phyloP scores from a whole-genome alignment of 1,140 invertebrate genomes.

The Pseudomyrmex sp. region DNA sequence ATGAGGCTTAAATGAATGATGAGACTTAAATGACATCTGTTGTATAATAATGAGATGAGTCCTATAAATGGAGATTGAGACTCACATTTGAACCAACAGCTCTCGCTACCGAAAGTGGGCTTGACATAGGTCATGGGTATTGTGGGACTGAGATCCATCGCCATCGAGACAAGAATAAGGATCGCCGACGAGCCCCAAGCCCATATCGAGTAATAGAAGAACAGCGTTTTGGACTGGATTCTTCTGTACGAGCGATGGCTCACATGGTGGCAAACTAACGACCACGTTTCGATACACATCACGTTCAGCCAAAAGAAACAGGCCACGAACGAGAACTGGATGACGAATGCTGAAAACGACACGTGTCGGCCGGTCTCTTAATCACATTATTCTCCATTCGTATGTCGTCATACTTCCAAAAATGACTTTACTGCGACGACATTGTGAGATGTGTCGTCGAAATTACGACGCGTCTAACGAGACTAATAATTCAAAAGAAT shows the following conservation, averaged over 20 bases:
- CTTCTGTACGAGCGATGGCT: slow-evolving; percentile 63
- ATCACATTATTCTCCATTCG: slow-evolving; percentile 14
- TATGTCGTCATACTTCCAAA: slow-evolving; percentile 11
- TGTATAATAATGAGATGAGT: neutral
- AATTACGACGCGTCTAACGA: neutral
- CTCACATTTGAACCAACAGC: slow-evolving; percentile 86
- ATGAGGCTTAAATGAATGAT: neutral
- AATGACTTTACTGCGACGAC: neutral
- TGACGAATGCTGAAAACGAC: slow-evolving; percentile 85
- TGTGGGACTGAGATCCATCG: slow-evolving; percentile 82
- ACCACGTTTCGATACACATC: slow-evolving; percentile 90
- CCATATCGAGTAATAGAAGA: slow-evolving; percentile 87
- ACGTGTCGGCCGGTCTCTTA: neutral
- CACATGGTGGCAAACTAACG: slow-evolving; percentile 78
- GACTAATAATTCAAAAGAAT: neutral
- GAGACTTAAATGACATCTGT: too few species aligned
- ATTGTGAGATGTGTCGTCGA: neutral
- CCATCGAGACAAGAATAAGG: slow-evolving; percentile 82
- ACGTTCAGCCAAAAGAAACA: slow-evolving; percentile 93
- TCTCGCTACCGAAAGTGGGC: slow-evolving; percentile 82
- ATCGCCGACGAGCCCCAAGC: slow-evolving; percentile 85
- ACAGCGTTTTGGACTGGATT: slow-evolving; percentile 81
- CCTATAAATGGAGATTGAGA: slow-evolving; percentile 45
- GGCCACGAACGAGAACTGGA: slow-evolving; percentile 91
- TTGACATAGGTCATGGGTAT: slow-evolving; percentile 84